Base-by-base conservation (phyloP, 64 coral and sea anemone genomes). In the Astreopora myriophthalma region DNA sequence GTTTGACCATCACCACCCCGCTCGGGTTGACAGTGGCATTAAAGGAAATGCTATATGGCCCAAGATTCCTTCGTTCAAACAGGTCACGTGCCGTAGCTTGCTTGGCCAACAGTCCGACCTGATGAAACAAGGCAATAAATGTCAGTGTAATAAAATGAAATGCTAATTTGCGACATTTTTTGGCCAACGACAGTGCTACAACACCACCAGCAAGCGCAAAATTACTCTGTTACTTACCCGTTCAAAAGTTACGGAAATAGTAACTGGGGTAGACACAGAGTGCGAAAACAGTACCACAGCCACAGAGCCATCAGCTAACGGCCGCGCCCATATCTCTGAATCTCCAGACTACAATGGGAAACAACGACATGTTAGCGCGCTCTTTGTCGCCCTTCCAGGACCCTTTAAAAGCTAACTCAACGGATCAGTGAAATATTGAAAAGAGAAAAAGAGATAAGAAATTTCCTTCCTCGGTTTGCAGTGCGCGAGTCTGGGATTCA, bases 1-100 rank as follows among this genome's bases (percentile, higher is more conserved):
- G 67, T 86, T 79, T 96, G 30, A 96, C 95, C 96, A 98, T 98
- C 72, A 98, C 89, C 61, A 98, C 96, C 64, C 96, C 96, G 23
- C 84, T 80, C 22, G 96, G 93, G 90, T 98, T 98, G 5, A 98
- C 96, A 70, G 79, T 63, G 48, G 93, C 96, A 27, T 71, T 62
- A 79, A 98, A 98, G 29, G 68, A 88, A 34, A 19, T 17, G 8
- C 14, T 31, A 73, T 85, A 98, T 22, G 39, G 64, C 14, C 96
- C 96, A 57, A 98, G 93, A n/a, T 93, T 77, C 79, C 95, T 95
- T 34, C 84, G 92, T 48, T 86, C 92, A 84, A 98, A 98, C 28
- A 98, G 88, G 82, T 98, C 96, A 86, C 89, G 89, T 30, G 73
- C 93, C 19, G 55, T 38, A 14, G 96, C 96, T 16, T 24, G 71